Conservation (phyloP, 2,113 vertebrate genomes). For the Misgurnus mizolepis region DNA sequence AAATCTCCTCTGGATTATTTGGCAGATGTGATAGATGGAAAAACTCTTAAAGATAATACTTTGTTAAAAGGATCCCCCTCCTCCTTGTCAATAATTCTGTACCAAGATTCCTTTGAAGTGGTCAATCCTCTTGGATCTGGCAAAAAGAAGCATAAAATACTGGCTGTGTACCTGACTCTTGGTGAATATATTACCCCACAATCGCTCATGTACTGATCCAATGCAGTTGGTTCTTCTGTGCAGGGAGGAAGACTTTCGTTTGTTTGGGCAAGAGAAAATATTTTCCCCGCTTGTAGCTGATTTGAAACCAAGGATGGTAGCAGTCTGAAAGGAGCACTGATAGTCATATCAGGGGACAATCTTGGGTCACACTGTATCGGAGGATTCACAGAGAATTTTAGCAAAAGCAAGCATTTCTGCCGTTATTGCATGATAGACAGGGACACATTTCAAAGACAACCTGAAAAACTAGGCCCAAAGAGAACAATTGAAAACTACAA, state of each 20-base stretch:
- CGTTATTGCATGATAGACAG: background rate
- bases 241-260: no score
- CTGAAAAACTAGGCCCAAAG: background rate
- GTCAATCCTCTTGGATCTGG: no score
- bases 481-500: background rate
- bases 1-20: background rate
- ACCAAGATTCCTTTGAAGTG: background rate
- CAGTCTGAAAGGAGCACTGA: background rate
- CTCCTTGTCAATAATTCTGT: no score
- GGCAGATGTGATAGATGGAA: no score
- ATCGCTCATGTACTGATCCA: no score
- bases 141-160: no score
- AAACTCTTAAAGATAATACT: background rate
- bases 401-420: background rate
- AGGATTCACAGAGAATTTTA: background rate
- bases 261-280: background rate
- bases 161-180: no score
- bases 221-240: no score
- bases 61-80: background rate
- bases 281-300: background rate
- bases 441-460: background rate
- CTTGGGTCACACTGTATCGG: no score
- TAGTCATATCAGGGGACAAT: background rate
- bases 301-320: conserved; percentile 7
- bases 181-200: no score